Evolutionary conservation across 1,140 invertebrate species (phyloP), one percentile per base, ranked within the genome.

Genomic region (Gonatopus flavifemur): DNA sequence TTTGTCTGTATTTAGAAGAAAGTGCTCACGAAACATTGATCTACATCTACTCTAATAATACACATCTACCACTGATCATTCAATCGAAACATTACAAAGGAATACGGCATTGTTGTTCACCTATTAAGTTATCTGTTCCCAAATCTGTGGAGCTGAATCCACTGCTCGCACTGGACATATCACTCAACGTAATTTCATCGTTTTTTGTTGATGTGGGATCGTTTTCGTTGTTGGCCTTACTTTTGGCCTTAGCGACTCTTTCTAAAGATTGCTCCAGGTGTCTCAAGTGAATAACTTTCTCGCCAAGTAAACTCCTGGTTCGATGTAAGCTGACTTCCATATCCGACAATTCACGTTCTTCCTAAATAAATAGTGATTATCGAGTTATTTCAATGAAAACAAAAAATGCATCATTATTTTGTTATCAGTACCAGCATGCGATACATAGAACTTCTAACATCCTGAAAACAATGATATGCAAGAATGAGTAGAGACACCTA

Each of bases 301-400:
- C 89, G 1, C 88, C 88, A 7, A 91, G 72, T 20, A 90, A 70
- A 13, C 87, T 86, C 12, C 86, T 81, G 1, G 89, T 90, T 3
- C 89, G 83, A 73, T 90, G 88, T 32, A 90, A 67, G 44, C 86
- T 88, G 30, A 90, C 86, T 69, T 91, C 88, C 82, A 90, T 86
- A 55, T 91, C 88, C 0, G 88, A 88, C 2, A 89, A 72, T 51
- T 90, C 88, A 49, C 86, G 84, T 71, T 90, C 87, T 63, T 90
- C 88, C 83, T 89, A 58, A 3, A 55, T 52, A 39, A 2, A 6
- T 12, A 12, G 12, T 6, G 6, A 28, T 28, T 28, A 28, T 28
- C 25, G 25, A n/a, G n/a, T n/a, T n/a, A n/a, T n/a, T n/a, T n/a
- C n/a, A n/a, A n/a, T n/a, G n/a, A n/a, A n/a, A n/a, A n/a, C n/a